A percentile compares a stretch with the other conserved stretches of the same genome.
Conservation (phyloP, 2,113 vertebrate species). For the Calidris pygmaea region DNA sequence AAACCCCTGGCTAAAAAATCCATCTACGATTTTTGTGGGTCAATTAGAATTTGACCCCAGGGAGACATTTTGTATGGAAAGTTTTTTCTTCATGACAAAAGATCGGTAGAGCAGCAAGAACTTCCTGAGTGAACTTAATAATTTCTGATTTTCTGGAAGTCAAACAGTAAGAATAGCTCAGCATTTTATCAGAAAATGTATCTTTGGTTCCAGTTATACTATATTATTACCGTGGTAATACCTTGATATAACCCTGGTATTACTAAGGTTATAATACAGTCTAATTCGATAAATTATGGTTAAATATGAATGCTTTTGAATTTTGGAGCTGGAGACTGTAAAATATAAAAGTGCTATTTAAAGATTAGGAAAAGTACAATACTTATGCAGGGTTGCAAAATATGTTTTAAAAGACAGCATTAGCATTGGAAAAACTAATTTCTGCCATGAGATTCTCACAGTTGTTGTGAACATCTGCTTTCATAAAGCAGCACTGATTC, state of each 20-base stretch:
- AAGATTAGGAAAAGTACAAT: not conserved
- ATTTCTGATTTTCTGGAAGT: not conserved
- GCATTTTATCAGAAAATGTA: not conserved
- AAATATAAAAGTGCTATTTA: not conserved
- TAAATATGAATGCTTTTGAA: not conserved
- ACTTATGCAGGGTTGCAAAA: not conserved
- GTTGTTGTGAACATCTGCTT: not conserved
- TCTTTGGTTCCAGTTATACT: not conserved
- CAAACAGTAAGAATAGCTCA: not conserved
- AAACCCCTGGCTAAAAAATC: not conserved
- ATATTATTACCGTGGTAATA: not conserved
- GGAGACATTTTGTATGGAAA: not conserved
- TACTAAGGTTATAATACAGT: not conserved
- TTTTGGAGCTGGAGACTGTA: not conserved
- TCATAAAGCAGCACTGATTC: not conserved
- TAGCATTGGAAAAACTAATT: not conserved
- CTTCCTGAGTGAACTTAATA: not conserved
- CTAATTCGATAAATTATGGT: not conserved
- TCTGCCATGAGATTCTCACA: not conserved
- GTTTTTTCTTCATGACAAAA: not conserved
- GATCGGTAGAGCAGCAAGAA: not conserved
- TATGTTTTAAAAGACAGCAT: not conserved
- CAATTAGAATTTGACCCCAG: not conserved
- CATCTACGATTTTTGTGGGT: rapidly evolving
- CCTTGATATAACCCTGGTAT: not conserved